Conservation (phyloP, 37 sponge, comb jelly and placozoan genomes). For the Cliona cf. orientalis region DNA sequence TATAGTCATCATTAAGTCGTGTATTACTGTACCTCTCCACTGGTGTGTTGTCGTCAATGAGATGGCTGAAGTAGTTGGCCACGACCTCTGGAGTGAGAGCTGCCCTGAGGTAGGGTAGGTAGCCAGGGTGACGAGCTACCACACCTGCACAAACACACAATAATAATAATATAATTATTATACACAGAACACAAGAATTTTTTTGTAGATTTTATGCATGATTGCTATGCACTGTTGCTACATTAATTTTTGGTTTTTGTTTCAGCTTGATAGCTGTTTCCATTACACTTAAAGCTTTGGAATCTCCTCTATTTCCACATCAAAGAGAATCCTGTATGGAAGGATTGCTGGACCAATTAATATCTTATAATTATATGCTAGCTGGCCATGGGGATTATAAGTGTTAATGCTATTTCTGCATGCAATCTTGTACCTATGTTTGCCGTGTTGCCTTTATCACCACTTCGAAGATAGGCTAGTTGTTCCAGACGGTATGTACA, state of each 20-base stretch:
- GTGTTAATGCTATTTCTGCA: too few relatives aligned
- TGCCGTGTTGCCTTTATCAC: conserved; percentile 95
- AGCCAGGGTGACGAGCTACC: conserved; percentile 67
- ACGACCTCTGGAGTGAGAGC: conserved; percentile 71
- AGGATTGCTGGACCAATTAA: too few relatives aligned
- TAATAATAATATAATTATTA: too few relatives aligned
- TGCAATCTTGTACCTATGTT: conserved; percentile 80
- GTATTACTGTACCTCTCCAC: conserved; percentile 31
- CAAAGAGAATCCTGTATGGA: too few relatives aligned
- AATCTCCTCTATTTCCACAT: too few relatives aligned
- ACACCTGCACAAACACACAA: conserved; percentile 36
- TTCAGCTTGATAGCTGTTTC: not conserved
- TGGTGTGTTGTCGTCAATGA: conserved; percentile 56
- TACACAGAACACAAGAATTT: too few relatives aligned
- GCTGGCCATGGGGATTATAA: too few relatives aligned
- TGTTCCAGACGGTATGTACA: conserved; percentile 66
- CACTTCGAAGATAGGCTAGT: conserved; percentile 91
- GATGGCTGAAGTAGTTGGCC: conserved; percentile 71
- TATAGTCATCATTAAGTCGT: not conserved
- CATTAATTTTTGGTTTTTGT: too few relatives aligned
- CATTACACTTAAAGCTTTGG: not conserved
- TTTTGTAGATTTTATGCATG: not conserved
- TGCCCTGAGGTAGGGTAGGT: conserved; percentile 60
- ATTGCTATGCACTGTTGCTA: not conserved
- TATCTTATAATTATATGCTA: too few relatives aligned